These are phyloP conservation scores for Dromaius novaehollandiae DNA, from an alignment of 2,113 vertebrate genomes.

Conservation along the genomic window DNA sequence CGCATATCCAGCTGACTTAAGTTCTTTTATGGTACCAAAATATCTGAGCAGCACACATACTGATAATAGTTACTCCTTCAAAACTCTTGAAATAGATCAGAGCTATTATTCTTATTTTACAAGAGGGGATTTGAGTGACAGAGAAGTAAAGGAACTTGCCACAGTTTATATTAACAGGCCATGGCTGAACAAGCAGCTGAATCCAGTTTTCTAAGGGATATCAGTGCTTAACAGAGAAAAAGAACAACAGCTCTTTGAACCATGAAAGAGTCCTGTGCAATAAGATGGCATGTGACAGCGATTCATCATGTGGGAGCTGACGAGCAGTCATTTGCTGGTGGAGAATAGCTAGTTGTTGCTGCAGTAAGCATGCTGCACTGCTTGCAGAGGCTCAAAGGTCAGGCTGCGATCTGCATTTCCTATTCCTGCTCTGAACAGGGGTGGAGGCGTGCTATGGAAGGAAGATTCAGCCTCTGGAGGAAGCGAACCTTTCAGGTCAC, in stretches of 20 bases:
- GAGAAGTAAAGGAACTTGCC: not conserved
- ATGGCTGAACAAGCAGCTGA: not conserved
- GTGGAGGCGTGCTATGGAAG: not conserved
- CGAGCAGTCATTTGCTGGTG: not conserved
- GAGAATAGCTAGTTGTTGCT: not conserved
- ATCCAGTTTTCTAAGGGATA: not conserved
- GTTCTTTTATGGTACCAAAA: not conserved
- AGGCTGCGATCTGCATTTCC: not conserved
- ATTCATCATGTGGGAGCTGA: not conserved
- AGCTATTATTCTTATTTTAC: slow-evolving; percentile 5
- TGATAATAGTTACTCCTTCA: not conserved
- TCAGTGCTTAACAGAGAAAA: not conserved
- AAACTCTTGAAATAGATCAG: not conserved
- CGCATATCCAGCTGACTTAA: not conserved
- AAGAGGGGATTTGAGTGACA: not conserved
- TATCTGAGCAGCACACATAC: not conserved
- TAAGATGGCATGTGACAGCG: not conserved
- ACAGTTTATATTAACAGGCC: not conserved
- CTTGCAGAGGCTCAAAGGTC: not conserved
- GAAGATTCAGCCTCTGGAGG: not conserved
- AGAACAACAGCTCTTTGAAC: not conserved
- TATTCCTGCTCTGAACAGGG: not conserved
- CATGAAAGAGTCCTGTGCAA: not conserved
- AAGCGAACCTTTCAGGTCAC: not conserved
- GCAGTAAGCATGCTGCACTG: not conserved